Base-by-base conservation (phyloP, 2,888 invertebrate species). In the Andrena praecox region DNA sequence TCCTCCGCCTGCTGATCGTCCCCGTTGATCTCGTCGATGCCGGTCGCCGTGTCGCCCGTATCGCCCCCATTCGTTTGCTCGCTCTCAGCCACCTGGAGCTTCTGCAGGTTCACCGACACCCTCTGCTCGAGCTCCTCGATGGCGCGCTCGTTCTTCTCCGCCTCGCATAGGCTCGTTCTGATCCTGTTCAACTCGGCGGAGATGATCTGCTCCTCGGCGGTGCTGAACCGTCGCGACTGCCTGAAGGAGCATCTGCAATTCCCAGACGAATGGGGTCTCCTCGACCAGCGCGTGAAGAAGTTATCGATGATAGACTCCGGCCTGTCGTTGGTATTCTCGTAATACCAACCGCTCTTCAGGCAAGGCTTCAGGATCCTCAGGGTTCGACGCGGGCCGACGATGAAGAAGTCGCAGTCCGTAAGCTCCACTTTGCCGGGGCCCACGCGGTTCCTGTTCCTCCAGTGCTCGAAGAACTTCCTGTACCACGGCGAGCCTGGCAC, bases 171-270 rank as follows among this genome's bases (percentile, higher is more conserved):
- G 33, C 92, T 93, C 66, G 91, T 91, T 5, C 93, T 88, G 48
- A 93, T 93, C 6, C 92, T 90, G 82, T 93, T 89, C 8, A 94
- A 87, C 70, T 93, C 92, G 20, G 86, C 90, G n/a, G 91, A 89
- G 54, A 93, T 91, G 10, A 92, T 87, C 20, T 89, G 84, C 63
- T 90, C 89, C 59, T 92, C 91, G 77, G 85, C 87, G 4, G 88
- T 91, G 54, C 91, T 91, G n/a, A 89, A 50, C 20, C 90, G 80
- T 16, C 78, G 87, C n/a, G 92, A 92, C 4, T 90, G 90, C 10
- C 93, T 82, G 74, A 93, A 94, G 4, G 93, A 93, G 67, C 93
- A 94, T 4, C 93, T 88, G 67, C 93, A 93, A 68, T 93, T 93
- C 0, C 91, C 92, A 4, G 93, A 92, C 0, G 93, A 91, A 82